Evolutionary conservation across 2,797 vertebrate species (phyloP), one percentile per base, ranked within the genome.

Genomic region (Poecile montanus): DNA sequence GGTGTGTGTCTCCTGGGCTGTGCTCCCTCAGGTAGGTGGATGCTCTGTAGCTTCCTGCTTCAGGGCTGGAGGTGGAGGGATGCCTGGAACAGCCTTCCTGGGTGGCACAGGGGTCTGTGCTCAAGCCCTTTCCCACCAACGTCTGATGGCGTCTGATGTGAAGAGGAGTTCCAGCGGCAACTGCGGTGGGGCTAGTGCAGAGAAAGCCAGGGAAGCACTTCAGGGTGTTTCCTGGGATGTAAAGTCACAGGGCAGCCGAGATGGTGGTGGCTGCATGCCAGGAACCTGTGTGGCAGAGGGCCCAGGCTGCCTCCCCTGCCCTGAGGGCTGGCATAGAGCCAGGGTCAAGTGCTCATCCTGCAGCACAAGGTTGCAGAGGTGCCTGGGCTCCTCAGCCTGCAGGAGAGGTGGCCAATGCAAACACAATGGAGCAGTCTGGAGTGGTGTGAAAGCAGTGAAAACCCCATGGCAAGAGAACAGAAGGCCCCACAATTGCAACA

Each of bases 71-170:
- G 34, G 27, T 34, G 44, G 38, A 50, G 57, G 53, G n/a, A 38
- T 45, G 47, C 25, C 30, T 47, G 56, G 40, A 16, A 63, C 47
- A 61, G 67, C 42, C 15, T 60, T 56, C 21, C 16, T 4, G 7
- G 26, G n/a, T 11, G 5, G 27, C 66, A 42, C 44, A 27, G 20
- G 50, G 44, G 9, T 13, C 23, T 54, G 57, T 62, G 44, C 51
- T 78, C 0, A 2, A 68, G 25, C 19, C 47, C 40, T 18, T 56
- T 58, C 57, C n/a, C 1, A 0, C 4, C 47, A 47, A 6, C 1
- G 0, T 25, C 38, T 38, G 53, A 38, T 38, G 20, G 38, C 1
- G 0, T 61, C 56, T 10, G 20, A 54, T 23, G 36, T 23, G 15
- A 60, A 16, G 40, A 92, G 65, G 25, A 68, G 42, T n/a, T 76